phyloP scores from a whole-genome alignment of 2,113 vertebrate genomes.

The Parus major region DNA sequence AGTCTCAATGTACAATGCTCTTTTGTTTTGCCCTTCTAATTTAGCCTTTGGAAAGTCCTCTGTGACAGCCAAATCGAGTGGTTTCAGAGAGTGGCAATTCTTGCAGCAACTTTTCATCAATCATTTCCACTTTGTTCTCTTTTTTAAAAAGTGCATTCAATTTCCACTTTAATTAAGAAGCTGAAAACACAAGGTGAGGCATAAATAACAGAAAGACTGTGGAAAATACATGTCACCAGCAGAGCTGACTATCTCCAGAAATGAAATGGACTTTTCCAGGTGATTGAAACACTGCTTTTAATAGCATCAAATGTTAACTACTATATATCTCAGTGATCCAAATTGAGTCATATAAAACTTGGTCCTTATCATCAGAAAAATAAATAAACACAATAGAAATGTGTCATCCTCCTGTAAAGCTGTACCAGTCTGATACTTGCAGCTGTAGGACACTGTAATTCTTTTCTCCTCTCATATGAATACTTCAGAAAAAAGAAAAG shows the following conservation, averaged over 20 bases:
- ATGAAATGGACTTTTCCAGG: neutral
- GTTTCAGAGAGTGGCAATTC: conserved; percentile 32
- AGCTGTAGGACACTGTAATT: neutral
- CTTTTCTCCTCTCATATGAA: neutral
- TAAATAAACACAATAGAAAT: conserved; percentile 1
- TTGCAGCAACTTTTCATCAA: conserved; percentile 37
- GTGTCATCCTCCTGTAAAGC: neutral
- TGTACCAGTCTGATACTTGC: neutral
- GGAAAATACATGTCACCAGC: neutral
- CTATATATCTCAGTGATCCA: neutral
- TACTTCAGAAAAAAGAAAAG: neutral
- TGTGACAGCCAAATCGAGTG: conserved; percentile 24
- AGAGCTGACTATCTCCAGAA: neutral
- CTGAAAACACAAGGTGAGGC: neutral
- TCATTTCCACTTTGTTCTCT: conserved; percentile 42
- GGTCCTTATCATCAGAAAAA: neutral
- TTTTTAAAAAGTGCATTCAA: conserved; percentile 24
- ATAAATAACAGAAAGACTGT: neutral
- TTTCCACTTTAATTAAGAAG: conserved; percentile 52
- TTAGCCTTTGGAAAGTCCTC: conserved; percentile 36
- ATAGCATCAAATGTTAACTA: neutral
- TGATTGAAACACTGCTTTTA: conserved; percentile 2
- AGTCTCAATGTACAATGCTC: neutral
- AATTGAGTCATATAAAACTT: neutral
- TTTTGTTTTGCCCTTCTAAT: conserved; percentile 10